Evolutionary conservation across 2,888 invertebrate genomes (phyloP), one percentile per base, ranked within the genome.

Genomic region (Heteropelma amictum): DNA sequence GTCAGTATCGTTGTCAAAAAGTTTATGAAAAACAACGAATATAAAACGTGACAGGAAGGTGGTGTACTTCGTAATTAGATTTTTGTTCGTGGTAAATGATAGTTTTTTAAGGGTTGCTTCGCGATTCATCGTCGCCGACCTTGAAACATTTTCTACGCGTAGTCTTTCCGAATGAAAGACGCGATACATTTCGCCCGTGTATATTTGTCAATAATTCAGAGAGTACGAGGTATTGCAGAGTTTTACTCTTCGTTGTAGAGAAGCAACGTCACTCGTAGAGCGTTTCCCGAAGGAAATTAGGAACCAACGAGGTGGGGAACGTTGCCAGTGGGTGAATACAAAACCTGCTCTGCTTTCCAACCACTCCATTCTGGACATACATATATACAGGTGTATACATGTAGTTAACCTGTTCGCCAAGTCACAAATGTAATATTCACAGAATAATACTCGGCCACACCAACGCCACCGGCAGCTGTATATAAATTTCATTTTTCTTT

Each of bases 271-370:
- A 84, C 82, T 83, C 81, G 81, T 76, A 76, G n/a, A n/a, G 72
- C 83, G 87, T 88, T 85, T 89, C 89, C 89, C 89, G 89, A 86
- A 89, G 89, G 89, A 89, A 89, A 89, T 89, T 89, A 89, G 87
- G 86, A 86, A 86, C 85, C 85, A 79, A 81, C 79, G 78, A 76
- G 84, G 51, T 58, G 10, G 51, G 28, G 47, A 12, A 33, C 54
- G 60, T 42, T 23, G 54, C 53, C 63, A 54, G 28, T 54, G 67
- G 49, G 47, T 61, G 75, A 71, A 67, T 67, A 61, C 70, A 65
- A 82, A 82, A 85, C 82, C 75, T 69, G 77, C 75, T 71, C 79
- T 77, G 72, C 76, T 69, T 64, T 71, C 72, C 71, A 68, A 77
- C 78, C 77, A 77, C 79, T 77, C 76, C 67, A 72, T 79, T 70